Conservation (phyloP, 2,797 vertebrate species). For the Lithobates sylvaticus region DNA sequence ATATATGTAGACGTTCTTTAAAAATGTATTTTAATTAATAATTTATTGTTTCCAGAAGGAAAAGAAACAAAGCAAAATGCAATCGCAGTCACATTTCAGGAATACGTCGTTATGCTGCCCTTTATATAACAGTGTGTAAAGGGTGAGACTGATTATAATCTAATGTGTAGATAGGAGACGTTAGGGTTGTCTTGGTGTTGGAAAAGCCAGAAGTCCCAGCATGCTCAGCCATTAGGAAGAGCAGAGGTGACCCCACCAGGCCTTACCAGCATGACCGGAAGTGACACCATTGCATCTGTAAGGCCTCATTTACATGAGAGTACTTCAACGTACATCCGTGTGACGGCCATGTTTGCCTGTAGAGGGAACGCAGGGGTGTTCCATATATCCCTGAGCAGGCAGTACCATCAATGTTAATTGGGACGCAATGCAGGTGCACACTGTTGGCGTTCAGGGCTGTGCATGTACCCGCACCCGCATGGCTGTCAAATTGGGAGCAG, state of each 20-base stretch:
- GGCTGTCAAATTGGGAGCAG: no score
- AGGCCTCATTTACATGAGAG: no score
- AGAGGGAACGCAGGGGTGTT: no score
- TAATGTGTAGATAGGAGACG: no score
- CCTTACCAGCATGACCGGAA: not conserved
- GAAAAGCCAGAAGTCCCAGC: not conserved
- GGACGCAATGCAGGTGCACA: no score
- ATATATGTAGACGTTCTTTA: conserved; percentile 1
- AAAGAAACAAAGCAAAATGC: conserved; percentile 39
- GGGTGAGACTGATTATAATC: not conserved
- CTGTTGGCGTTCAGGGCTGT: no score
- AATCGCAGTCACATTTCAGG: conserved; percentile 11
- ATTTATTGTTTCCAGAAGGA: conserved; percentile 30
- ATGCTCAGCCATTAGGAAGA: not conserved
- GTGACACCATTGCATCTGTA: no score
- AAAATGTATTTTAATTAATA: conserved; percentile 53
- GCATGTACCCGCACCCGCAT: no score
- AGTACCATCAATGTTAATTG: no score
- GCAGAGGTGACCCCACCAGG: not conserved
- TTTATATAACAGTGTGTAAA: not conserved
- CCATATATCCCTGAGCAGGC: no score
- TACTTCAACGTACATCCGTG: no score
- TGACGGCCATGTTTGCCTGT: no score
- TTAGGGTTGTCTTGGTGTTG: not conserved
- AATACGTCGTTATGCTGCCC: not conserved